Percentiles rank a stretch among this genome's conserved stretches.
phyloP scores from a whole-genome alignment of 2,797 vertebrate genomes.

The Smutsia gigantea region DNA sequence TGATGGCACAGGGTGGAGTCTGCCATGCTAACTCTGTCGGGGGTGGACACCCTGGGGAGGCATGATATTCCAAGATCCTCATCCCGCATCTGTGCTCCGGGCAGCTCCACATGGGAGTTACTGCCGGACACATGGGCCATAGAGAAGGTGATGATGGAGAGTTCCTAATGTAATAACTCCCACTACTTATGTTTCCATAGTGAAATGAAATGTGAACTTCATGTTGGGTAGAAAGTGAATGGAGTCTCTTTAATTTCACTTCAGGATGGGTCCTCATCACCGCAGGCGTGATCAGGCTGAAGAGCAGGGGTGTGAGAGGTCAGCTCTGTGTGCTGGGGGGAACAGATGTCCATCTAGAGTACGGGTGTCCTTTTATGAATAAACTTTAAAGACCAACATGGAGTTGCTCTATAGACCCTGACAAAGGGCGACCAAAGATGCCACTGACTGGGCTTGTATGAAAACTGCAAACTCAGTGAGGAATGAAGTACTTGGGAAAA shows the following conservation, averaged over 20 bases:
- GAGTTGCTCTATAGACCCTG: background rate
- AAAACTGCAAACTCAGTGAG: background rate
- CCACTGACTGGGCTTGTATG: background rate
- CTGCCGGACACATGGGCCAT: background rate
- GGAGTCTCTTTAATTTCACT: background rate
- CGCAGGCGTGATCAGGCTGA: background rate
- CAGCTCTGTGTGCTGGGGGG: background rate
- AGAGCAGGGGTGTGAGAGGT: background rate
- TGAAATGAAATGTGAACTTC: background rate
- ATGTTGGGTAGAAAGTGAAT: background rate
- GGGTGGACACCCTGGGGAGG: accelerated
- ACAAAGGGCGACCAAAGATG: background rate
- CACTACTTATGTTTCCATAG: background rate
- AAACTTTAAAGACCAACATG: background rate
- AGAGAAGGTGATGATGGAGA: background rate
- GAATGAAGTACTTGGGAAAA: background rate
- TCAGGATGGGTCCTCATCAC: background rate
- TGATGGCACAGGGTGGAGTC: accelerated
- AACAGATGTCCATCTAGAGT: background rate
- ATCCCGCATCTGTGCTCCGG: background rate
- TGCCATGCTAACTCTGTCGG: background rate
- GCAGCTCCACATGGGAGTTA: background rate
- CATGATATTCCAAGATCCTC: background rate
- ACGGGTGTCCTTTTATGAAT: background rate
- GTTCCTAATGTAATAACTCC: background rate